Conservation (phyloP, 2,888 invertebrate species). For the Phengaris alcon region DNA sequence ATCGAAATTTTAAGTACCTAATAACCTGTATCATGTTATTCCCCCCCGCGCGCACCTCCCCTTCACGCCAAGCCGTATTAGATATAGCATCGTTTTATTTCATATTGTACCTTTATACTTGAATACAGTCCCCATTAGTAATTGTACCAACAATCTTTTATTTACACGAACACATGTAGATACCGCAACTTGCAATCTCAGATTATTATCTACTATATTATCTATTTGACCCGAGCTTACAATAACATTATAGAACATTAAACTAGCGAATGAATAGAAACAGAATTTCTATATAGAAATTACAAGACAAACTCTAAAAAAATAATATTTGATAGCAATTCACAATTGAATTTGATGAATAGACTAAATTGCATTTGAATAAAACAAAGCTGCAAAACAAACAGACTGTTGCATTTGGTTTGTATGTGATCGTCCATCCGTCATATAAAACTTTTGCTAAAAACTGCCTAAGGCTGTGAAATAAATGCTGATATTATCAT, state of each 20-base stretch:
- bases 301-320: background rate
- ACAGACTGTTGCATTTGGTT: background rate
- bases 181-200: no score
- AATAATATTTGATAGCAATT: background rate
- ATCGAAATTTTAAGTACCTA: no score
- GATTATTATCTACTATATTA: no score
- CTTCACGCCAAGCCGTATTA: no score
- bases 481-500: no score
- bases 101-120: no score
- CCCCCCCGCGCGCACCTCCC: no score
- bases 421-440: background rate
- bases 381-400: background rate
- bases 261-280: background rate
- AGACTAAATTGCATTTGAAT: background rate
- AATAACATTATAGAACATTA: background rate
- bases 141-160: no score
- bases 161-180: no score
- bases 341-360: conserved; percentile 2
- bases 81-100: no score
- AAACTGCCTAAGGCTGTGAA: no score
- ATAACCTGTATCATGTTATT: background rate
- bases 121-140: no score
- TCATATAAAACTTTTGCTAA: background rate
- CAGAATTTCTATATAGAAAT: background rate
- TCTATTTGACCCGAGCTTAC: background rate